phyloP scores from a whole-genome alignment of 2,888 invertebrate species.

The Opisthograptis luteolata region DNA sequence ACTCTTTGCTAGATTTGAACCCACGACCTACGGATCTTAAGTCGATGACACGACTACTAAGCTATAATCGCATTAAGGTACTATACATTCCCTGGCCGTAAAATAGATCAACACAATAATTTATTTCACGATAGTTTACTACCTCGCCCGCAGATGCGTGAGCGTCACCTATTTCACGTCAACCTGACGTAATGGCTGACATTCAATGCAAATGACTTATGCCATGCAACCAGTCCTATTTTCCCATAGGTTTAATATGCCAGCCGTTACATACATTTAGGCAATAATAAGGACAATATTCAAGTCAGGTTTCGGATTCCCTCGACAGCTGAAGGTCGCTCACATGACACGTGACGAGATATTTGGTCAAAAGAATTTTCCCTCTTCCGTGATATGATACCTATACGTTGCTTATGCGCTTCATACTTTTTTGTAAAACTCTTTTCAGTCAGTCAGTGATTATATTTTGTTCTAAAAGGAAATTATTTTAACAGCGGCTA shows the following conservation, averaged over 20 bases:
- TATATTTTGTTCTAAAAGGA: too few relatives aligned
- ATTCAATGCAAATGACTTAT: conserved; percentile 32
- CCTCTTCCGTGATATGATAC: conserved; percentile 10
- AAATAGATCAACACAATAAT: too few relatives aligned
- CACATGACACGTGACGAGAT: conserved; percentile 4
- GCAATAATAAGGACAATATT: conserved; percentile 28
- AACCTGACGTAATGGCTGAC: conserved; percentile 23
- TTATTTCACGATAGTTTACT: not conserved
- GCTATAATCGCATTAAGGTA: too few relatives aligned
- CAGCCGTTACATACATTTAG: conserved; percentile 11
- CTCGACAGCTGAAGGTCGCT: conserved; percentile 28
- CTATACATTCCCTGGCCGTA: too few relatives aligned
- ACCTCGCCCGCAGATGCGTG: conserved; percentile 13
- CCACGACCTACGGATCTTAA: too few relatives aligned
- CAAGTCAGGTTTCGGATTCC: conserved; percentile 27
- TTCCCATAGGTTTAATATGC: conserved; percentile 32
- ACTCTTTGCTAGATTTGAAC: too few relatives aligned
- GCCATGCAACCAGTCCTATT: conserved; percentile 23
- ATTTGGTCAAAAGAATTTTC: conserved; percentile 12
- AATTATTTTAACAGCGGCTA: too few relatives aligned
- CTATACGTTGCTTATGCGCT: not conserved
- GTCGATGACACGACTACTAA: too few relatives aligned
- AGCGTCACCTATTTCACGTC: conserved; percentile 22
- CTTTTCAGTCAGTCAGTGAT: not conserved
- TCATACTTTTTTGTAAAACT: not conserved